Percentiles rank a stretch among this genome's conserved stretches.
Evolutionary conservation across 2,888 invertebrate species (phyloP).

Genomic region (Tromatobia lineatoria): DNA sequence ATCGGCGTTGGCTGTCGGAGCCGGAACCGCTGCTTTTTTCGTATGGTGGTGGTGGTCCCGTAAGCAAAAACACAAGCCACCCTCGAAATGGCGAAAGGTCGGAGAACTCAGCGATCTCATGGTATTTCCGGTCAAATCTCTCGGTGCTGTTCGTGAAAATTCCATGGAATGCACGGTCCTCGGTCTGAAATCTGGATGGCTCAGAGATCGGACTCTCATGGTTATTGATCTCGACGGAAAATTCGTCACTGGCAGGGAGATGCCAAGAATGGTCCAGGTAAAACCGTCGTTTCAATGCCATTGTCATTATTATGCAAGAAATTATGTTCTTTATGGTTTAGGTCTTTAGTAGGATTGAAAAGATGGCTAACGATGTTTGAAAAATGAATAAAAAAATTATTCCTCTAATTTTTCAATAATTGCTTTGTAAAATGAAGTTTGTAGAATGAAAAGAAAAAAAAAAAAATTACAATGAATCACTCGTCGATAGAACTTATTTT

Average conservation of each 20-base stretch:
- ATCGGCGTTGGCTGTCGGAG: conserved; percentile 79
- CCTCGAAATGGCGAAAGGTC: conserved; percentile 87
- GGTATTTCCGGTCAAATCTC: conserved; percentile 88
- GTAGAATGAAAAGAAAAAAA: too few relatives aligned
- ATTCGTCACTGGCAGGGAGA: conserved; percentile 87
- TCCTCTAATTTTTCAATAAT: too few relatives aligned
- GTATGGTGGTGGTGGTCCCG: conserved; percentile 77
- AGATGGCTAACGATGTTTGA: too few relatives aligned
- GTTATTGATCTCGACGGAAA: conserved; percentile 87
- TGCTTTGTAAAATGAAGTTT: too few relatives aligned
- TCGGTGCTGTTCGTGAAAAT: conserved; percentile 86
- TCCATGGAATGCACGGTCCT: conserved; percentile 87
- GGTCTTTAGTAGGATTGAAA: too few relatives aligned
- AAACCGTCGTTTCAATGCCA: not conserved
- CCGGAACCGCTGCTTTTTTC: conserved; percentile 77
- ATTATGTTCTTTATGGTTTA: not conserved
- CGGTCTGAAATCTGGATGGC: conserved; percentile 87
- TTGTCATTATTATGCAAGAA: not conserved
- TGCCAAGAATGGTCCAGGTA: conserved; percentile 87
- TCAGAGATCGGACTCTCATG: conserved; percentile 88
- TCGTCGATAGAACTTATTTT: too few relatives aligned
- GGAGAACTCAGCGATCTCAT: conserved; percentile 87
- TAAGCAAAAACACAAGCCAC: conserved; percentile 77
- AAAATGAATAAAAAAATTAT: too few relatives aligned
- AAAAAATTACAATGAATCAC: too few relatives aligned